Evolutionary conservation across 2,113 vertebrate species (phyloP), one percentile per base, ranked within the genome.

Genomic region (Herpailurus yagouaroundi): DNA sequence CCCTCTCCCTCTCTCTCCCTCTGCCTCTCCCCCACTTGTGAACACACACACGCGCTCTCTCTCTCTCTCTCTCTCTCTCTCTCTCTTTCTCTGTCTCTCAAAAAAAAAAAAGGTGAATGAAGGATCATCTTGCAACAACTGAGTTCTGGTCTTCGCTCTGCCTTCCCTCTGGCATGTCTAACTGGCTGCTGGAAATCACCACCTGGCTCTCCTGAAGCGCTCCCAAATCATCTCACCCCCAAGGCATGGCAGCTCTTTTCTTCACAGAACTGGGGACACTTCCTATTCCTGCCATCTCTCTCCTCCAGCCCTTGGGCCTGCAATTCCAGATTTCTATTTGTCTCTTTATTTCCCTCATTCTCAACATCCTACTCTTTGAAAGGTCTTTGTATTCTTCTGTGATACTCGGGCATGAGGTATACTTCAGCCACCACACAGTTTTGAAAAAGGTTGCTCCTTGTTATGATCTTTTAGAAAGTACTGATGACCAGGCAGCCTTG

Each of bases 211-310:
- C 69, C 25, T 21, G 15, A 16, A 74, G 33, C 18, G 31, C 18
- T 5, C 29, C 16, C 1, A 63, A 19, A 50, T 5, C 0, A 19
- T 45, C 23, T 33, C 8, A 15, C 12, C 31, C 5, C 0, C 15
- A 19, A n/a, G 6, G 21, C 4, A 3, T 13, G 5, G 6, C 16
- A 27, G 6, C 27, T 76, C 60, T 63, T 14, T 41, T 21, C 55
- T 13, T 7, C 38, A 36, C 36, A 76, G 52, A 89, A 16, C 31
- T 52, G n/a, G 33, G 15, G 16, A 0, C 6, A 5, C 18, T 80
- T 86, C 66, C 23, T 52, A 4, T 79, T 93, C 50, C 66, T 16
- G 38, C 4, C 23, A 11, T 31, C 52, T 60, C 66, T 81, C 50
- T 88, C 21, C 55, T 83, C 81, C 13, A 60, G 68, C 15, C 7